Evolutionary conservation across 2,888 invertebrate species (phyloP), one percentile per base, ranked within the genome.

Genomic region (Orchesella flavescens): DNA sequence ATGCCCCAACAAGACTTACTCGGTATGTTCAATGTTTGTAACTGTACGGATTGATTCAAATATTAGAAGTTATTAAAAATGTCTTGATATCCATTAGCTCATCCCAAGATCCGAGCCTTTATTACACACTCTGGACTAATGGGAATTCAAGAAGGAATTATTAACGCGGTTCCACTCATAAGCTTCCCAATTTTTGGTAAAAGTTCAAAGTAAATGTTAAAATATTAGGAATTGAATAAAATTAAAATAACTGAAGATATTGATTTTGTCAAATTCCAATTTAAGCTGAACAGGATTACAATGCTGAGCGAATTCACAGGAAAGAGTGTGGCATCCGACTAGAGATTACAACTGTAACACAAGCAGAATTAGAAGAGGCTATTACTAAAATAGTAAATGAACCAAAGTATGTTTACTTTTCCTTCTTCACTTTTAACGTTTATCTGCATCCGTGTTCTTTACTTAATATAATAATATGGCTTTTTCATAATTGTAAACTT

Each of bases 1-100:
- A 57, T 80, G 65, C 72, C 72, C 1, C 80, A 80, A n/a, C 80
- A 73, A 66, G 74, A 73, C 12, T 66, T 80, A 66, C 59, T 80
- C 15, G 77, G 77, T 77, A 63, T n/a, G n/a, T n/a, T n/a, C n/a
- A n/a, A n/a, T n/a, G n/a, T n/a, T n/a, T n/a, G n/a, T n/a, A n/a
- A n/a, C n/a, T n/a, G n/a, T n/a, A n/a, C n/a, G n/a, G n/a, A n/a
- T n/a, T n/a, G n/a, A n/a, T n/a, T n/a, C n/a, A n/a, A n/a, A n/a
- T n/a, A n/a, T n/a, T n/a, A n/a, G n/a, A n/a, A n/a, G n/a, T n/a
- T n/a, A n/a, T n/a, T n/a, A n/a, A n/a, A n/a, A n/a, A n/a, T n/a
- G n/a, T n/a, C n/a, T n/a, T n/a, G n/a, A n/a, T n/a, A n/a, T n/a
- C n/a, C n/a, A n/a, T n/a, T n/a, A 80, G 80, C 80, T n/a, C 80